These are phyloP conservation scores for Gymnocephalus cernua DNA, from an alignment of 2,113 vertebrate genomes.

Conservation along the genomic window DNA sequence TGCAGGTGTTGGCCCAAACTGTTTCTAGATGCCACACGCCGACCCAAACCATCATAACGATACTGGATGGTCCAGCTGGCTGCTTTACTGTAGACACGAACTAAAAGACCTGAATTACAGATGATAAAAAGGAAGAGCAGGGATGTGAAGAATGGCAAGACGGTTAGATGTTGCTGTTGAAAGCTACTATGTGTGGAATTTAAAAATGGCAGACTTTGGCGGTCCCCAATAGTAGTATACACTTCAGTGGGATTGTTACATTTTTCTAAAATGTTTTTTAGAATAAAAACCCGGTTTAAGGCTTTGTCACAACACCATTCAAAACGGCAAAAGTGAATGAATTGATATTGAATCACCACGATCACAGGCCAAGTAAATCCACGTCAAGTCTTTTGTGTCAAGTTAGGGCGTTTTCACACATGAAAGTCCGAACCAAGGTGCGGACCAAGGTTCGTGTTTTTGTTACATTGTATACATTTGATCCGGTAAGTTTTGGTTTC, in stretches of 20 bases:
- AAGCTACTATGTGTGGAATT: background rate
- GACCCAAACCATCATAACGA: constrained; percentile 94
- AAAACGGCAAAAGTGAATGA: background rate
- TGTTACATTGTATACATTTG: too few species aligned
- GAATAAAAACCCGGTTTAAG: background rate
- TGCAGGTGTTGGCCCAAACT: constrained; percentile 97
- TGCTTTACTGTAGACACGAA: constrained; percentile 96
- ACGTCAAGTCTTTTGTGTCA: too few species aligned
- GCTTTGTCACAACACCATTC: background rate
- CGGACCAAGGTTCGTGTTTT: too few species aligned
- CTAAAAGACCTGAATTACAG: constrained; percentile 85
- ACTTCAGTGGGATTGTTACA: background rate
- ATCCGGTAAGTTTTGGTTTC: too few species aligned
- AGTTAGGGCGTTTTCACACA: too few species aligned
- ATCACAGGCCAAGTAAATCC: background rate
- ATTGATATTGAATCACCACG: background rate
- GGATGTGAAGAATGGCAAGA: background rate
- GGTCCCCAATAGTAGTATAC: background rate
- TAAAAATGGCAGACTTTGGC: background rate
- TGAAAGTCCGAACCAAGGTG: too few species aligned
- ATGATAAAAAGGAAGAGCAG: background rate
- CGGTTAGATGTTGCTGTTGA: background rate
- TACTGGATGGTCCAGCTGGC: constrained; percentile 98
- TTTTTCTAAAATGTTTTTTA: background rate
- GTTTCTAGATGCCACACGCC: constrained; percentile 93